These are phyloP conservation scores for Ectemnius cavifrons DNA, from an alignment of 2,888 invertebrate species.

Conservation along the genomic window DNA sequence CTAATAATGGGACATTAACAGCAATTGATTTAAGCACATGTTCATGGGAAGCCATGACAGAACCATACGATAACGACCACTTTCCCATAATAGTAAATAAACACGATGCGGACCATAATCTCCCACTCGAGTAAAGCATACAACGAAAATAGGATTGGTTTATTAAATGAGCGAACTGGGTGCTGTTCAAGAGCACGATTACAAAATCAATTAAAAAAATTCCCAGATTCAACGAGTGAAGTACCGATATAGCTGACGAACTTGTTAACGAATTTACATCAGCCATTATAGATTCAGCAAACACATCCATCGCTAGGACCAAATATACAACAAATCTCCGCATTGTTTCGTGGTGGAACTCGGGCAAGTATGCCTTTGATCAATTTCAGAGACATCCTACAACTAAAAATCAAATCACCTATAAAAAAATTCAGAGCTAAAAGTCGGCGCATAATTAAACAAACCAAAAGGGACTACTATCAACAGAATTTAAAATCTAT, in stretches of 20 bases:
- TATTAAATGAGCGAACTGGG: no score
- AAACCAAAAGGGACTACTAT: constrained; percentile 20
- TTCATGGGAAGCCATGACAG: background rate
- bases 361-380: constrained; percentile 37
- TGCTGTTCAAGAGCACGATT: background rate
- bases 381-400: constrained; percentile 34
- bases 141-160: no score
- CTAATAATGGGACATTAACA: constrained; percentile 12
- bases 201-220: background rate
- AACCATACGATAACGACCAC: constrained; percentile 37
- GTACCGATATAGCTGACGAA: constrained; percentile 5
- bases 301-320: background rate
- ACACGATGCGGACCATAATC: no score
- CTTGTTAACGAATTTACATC: no score
- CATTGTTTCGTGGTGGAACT: constrained; percentile 40
- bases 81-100: constrained; percentile 39
- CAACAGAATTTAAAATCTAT: no score
- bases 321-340: constrained; percentile 8
- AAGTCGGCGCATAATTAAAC: constrained; percentile 8
- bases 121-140: no score
- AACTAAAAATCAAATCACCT: constrained; percentile 20
- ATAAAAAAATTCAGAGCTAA: constrained; percentile 18
- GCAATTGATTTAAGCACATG: constrained; percentile 32
- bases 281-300: constrained; percentile 43
- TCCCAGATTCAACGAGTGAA: constrained; percentile 22